Evolutionary conservation across 2,113 vertebrate genomes (phyloP), one percentile per base, ranked within the genome.

Genomic region (Syrrhaptes paradoxus): DNA sequence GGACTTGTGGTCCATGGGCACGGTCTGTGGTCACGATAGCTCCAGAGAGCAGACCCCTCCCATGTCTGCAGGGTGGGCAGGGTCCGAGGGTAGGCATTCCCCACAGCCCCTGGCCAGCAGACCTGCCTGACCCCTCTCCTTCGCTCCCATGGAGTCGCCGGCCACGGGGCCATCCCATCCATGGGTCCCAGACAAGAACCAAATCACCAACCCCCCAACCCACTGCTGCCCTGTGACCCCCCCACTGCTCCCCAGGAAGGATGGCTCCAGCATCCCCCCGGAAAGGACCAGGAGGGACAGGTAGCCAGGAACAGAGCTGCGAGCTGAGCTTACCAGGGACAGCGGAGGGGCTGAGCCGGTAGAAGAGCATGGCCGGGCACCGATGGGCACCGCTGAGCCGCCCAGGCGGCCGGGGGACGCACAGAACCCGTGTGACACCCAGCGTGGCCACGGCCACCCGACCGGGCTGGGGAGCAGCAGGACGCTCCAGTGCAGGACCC

Each of bases 31-130:
- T 34, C n/a, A 15, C 1, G 31, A 17, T 46, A 62, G 46, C 43
- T 57, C 72, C 6, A 7, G 51, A 52, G 26, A 76, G 18, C 32
- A 19, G 65, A 61, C 12, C 49, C 52, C 67, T 80, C 16, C 31
- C 2, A 10, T 7, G 10, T 13, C 57, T 6, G 0, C 25, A n/a
- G 19, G 19, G 32, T 5, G 1, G 66, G 29, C 7, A 65, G 51
- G 24, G 52, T 4, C 26, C 24, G 18, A 48, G 32, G 17, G 28
- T 6, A 11, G 55, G 21, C 31, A 71, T 16, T 62, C 66, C 79
- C 52, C 78, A 36, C 49, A 41, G 12, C 29, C 7, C 46, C 24
- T 10, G 0, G 17, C 46, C 51, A 51, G 8, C 0, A 0, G 22
- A n/a, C 17, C 70, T 10, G 17, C 38, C 48, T 70, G 68, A 19